Evolutionary conservation across 2,888 invertebrate genomes (phyloP).

Genomic region (Volucella zonaria): DNA sequence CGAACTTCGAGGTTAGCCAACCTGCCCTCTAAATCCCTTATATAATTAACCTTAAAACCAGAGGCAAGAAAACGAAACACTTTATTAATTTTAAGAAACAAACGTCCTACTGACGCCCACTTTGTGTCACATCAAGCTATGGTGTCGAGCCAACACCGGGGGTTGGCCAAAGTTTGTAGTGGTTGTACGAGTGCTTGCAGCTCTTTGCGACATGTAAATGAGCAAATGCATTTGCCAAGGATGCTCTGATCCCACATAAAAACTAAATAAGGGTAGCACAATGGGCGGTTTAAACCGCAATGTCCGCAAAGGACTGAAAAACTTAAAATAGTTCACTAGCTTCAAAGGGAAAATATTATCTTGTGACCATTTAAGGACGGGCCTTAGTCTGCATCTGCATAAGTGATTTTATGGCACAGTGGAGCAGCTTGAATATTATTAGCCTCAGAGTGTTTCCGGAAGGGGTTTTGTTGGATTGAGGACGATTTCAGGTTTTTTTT

Average conservation of each 20-base stretch:
- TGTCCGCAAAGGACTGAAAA: conserved; percentile 59
- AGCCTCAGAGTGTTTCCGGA: conserved; percentile 41
- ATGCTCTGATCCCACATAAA: conserved; percentile 25
- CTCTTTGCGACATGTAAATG: conserved; percentile 43
- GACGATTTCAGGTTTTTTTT: not conserved
- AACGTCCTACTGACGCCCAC: conserved; percentile 68
- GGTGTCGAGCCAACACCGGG: conserved; percentile 48
- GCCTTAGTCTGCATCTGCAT: conserved; percentile 53
- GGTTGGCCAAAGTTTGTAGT: conserved; percentile 53
- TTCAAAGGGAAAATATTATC: conserved; percentile 60
- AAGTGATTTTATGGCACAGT: conserved; percentile 61
- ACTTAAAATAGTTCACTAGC: conserved; percentile 65
- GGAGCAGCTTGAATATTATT: conserved; percentile 57
- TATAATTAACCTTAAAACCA: conserved; percentile 71
- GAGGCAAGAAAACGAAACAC: conserved; percentile 70
- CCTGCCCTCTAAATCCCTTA: conserved; percentile 64
- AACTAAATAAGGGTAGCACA: conserved; percentile 26
- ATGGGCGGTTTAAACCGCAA: conserved; percentile 62
- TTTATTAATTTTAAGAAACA: conserved; percentile 71
- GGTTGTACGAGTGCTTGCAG: not conserved
- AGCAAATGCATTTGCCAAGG: conserved; percentile 33
- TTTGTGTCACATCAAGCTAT: conserved; percentile 69
- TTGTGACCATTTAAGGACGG: conserved; percentile 40
- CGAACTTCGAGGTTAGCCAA: conserved; percentile 70
- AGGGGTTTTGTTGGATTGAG: not conserved